Conservation (phyloP, 2,797 vertebrate genomes). For the Tauraco hartlaubi region DNA sequence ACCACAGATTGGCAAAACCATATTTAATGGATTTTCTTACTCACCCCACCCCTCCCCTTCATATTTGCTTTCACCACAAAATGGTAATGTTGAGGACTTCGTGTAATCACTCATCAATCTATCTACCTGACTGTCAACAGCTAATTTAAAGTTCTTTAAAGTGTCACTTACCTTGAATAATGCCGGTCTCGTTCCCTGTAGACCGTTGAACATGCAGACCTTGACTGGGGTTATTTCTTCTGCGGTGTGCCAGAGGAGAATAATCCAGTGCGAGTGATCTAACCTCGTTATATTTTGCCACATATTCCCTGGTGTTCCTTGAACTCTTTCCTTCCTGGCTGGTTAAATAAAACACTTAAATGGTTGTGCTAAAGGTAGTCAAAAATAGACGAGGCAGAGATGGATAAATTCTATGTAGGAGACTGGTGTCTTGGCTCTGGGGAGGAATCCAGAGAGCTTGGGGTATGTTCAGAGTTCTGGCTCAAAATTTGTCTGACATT, state of each 20-base stretch:
- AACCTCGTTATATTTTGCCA: slow-evolving; percentile 14
- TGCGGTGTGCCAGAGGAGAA: not conserved
- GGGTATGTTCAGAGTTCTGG: not conserved
- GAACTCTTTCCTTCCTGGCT: slow-evolving; percentile 15
- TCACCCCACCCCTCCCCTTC: not conserved
- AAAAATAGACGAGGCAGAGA: not conserved
- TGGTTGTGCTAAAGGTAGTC: not conserved
- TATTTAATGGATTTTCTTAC: not conserved
- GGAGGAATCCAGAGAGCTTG: not conserved
- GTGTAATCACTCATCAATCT: slow-evolving; percentile 45
- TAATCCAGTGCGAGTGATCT: slow-evolving; percentile 17
- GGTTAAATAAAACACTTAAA: slow-evolving; percentile 27
- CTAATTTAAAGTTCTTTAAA: slow-evolving; percentile 66
- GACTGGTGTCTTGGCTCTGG: slow-evolving; percentile 13
- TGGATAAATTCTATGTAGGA: not conserved
- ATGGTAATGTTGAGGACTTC: not conserved
- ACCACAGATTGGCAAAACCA: not conserved
- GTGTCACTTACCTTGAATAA: slow-evolving; percentile 67
- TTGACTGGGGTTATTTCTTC: slow-evolving; percentile 32
- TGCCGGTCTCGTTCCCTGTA: not conserved
- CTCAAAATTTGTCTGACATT: not conserved
- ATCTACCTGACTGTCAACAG: slow-evolving; percentile 66
- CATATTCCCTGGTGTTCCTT: slow-evolving; percentile 26
- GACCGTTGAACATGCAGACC: not conserved
- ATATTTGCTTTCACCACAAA: slow-evolving; percentile 38